Evolutionary conservation across 2,888 invertebrate genomes (phyloP), one percentile per base, ranked within the genome.

Genomic region (Zele albiditarsus): DNA sequence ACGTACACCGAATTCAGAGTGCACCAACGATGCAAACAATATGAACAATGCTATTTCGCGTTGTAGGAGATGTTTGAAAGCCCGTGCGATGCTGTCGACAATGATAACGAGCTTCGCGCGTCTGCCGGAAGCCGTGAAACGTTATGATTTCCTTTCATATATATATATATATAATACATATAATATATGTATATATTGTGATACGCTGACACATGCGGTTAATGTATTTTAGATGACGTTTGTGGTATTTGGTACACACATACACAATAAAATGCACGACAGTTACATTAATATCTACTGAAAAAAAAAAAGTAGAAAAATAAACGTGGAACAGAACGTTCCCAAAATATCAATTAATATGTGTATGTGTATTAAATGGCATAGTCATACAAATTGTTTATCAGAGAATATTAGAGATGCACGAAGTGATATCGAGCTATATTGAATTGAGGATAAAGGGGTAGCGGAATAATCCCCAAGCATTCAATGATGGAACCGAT

Each of bases 41-140:
- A 68, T 68, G 53, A 68, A 68, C 68, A 68, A 68, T 68, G 28
- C 31, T n/a, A 28, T 49, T 46, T 28, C 14, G 53, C 31, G 28
- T 53, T n/a, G 69, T 46, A 46, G 28, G 69, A 33, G 58, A 69
- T 69, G 69, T 69, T 69, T 69, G 69, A 69, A 58, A 69, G 69
- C 69, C 27, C 33, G 23, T 58, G 28, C 28, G 33, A 38, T 23
- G 33, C 33, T 28, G 31, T 69, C 57, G 69, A 69, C 69, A 69
- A 58, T 69, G 69, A 69, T 31, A 58, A 69, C 57, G 58, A 23
- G 49, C 27, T 53, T 28, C 28, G 62, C 16, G 62, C 31, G 28
- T 27, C 62, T 28, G 28, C 42, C 69, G 69, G 69, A 69, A 69
- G 53, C 20, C 49, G 49, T 67, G 67, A 67, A 67, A 58, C 53